Evolutionary conservation across 2,888 invertebrate species (phyloP).

Genomic region (Synanthedon tipuliformis): DNA sequence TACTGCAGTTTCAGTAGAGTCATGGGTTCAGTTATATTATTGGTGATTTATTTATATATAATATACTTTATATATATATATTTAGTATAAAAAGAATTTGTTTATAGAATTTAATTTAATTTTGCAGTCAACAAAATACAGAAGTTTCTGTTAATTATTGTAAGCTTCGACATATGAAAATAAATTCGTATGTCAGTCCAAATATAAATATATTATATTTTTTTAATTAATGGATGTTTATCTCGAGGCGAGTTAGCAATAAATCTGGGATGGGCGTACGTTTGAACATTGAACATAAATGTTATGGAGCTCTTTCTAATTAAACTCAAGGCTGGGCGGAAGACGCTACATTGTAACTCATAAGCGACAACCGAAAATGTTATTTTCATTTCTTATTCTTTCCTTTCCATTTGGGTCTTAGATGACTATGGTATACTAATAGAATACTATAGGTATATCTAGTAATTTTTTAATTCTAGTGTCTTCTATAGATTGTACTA

Average conservation of each 20-base stretch:
- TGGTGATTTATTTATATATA: no score
- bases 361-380: neutral
- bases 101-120: no score
- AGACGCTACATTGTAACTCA: slow-evolving; percentile 9
- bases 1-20: no score
- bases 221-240: slow-evolving; percentile 69
- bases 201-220: slow-evolving; percentile 47
- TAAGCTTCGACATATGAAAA: neutral
- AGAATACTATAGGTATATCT: no score
- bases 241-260: slow-evolving; percentile 53
- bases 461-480: no score
- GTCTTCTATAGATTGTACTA: no score
- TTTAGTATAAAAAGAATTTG: no score
- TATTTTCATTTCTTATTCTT: no score
- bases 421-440: no score
- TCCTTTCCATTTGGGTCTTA: no score
- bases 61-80: no score
- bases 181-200: slow-evolving; percentile 8
- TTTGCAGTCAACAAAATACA: neutral
- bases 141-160: neutral
- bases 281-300: slow-evolving; percentile 53
- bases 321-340: slow-evolving; percentile 44
- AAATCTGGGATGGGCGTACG: slow-evolving; percentile 62
- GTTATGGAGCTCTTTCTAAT: slow-evolving; percentile 66
- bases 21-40: no score